Evolutionary conservation across 2,888 invertebrate genomes (phyloP).

Genomic region (Eueremaeus valkanovi): DNA sequence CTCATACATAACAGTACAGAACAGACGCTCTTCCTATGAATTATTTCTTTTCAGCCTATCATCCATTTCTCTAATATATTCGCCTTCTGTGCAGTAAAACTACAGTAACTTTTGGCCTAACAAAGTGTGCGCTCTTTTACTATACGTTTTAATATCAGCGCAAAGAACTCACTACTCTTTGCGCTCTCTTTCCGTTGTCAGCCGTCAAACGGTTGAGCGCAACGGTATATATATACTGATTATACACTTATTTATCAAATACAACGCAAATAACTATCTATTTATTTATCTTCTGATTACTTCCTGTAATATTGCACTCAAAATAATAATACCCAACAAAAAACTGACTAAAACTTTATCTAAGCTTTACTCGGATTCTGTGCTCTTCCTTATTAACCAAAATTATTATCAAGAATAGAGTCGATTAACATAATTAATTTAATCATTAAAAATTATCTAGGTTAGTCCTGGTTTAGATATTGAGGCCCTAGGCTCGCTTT

Average conservation of each 20-base stretch:
- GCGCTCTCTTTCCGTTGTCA: not conserved
- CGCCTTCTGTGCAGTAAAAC: not conserved
- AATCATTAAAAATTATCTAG: too few relatives aligned
- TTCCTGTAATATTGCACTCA: constrained; percentile 5
- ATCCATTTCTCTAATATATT: not conserved
- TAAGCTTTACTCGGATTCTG: too few relatives aligned
- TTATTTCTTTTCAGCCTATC: not conserved
- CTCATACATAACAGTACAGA: not conserved
- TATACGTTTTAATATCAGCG: not conserved
- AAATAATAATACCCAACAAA: not conserved
- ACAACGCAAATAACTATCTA: constrained; percentile 26
- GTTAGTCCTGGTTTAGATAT: too few relatives aligned
- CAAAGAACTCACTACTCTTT: not conserved
- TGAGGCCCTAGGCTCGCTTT: too few relatives aligned
- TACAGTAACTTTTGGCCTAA: too few relatives aligned
- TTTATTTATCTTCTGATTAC: constrained; percentile 33
- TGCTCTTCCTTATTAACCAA: too few relatives aligned
- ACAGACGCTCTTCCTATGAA: not conserved
- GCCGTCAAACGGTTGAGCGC: not conserved
- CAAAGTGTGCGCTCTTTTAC: not conserved
- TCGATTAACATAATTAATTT: too few relatives aligned
- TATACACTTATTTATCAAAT: constrained; percentile 31
- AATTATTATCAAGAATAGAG: too few relatives aligned
- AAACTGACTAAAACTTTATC: too few relatives aligned
- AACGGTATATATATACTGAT: not conserved